Conservation (phyloP, 2,888 invertebrate genomes). For the Leucophenga maculata region DNA sequence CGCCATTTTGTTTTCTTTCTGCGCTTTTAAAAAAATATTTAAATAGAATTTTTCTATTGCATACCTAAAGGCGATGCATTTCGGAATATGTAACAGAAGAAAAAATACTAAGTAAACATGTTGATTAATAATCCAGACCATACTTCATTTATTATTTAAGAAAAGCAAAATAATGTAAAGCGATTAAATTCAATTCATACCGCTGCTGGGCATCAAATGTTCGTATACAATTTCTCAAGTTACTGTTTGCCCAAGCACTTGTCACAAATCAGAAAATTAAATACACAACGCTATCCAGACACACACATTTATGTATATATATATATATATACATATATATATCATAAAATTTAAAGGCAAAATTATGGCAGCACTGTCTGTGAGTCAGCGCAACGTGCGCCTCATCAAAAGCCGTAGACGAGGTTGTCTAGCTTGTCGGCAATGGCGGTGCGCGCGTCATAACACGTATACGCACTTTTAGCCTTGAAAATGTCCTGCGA, state of each 20-base stretch:
- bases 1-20: no score
- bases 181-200: no score
- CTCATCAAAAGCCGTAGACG: slow-evolving; percentile 9
- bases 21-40: no score
- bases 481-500: slow-evolving; percentile 51
- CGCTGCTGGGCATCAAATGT: background rate
- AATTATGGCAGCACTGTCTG: slow-evolving; percentile 33
- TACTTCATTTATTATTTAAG: no score
- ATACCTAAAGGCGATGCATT: no score
- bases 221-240: background rate
- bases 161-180: no score
- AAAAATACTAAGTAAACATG: no score
- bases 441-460: slow-evolving; percentile 40
- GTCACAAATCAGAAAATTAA: background rate
- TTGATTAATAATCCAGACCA: no score
- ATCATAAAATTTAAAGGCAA: slow-evolving; percentile 21
- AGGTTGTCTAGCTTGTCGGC: background rate
- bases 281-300: background rate
- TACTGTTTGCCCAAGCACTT: slow-evolving; percentile 5
- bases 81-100: no score
- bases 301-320: background rate
- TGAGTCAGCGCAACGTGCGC: background rate
- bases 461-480: slow-evolving; percentile 58
- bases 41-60: no score
- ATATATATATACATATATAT: no score